phyloP scores from a whole-genome alignment of 2,113 vertebrate species.

The Leptodactylus fuscus region DNA sequence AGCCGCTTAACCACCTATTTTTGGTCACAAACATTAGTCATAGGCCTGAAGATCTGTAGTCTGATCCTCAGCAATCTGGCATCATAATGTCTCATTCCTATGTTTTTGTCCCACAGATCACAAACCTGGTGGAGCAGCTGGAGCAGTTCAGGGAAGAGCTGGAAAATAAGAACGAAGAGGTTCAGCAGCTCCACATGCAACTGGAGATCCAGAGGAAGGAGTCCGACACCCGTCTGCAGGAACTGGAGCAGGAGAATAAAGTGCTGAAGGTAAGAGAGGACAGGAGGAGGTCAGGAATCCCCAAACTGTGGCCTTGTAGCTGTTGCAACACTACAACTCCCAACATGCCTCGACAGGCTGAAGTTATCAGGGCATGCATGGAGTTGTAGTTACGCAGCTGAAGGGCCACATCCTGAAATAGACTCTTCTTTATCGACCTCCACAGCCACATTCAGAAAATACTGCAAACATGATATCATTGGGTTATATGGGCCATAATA shows the following conservation, averaged over 20 bases:
- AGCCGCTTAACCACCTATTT: no score
- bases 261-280: conserved; percentile 82
- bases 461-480: no score
- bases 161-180: conserved; percentile 97
- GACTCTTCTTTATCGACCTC: neutral
- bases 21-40: no score
- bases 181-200: conserved; percentile 97
- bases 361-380: no score
- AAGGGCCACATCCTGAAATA: neutral
- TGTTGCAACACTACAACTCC: neutral
- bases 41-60: no score
- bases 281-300: neutral
- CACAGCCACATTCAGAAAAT: neutral
- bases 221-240: conserved; percentile 84
- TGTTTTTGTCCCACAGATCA: conserved; percentile 82
- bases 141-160: conserved; percentile 97
- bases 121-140: conserved; percentile 95
- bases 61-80: no score
- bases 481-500: no score
- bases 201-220: conserved; percentile 96
- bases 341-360: neutral
- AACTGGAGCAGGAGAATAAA: conserved; percentile 84
- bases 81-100: no score
- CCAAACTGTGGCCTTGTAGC: neutral
- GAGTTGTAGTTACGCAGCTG: neutral